Conservation (phyloP, 2,888 invertebrate species). For the Sminthurides aquaticus region DNA sequence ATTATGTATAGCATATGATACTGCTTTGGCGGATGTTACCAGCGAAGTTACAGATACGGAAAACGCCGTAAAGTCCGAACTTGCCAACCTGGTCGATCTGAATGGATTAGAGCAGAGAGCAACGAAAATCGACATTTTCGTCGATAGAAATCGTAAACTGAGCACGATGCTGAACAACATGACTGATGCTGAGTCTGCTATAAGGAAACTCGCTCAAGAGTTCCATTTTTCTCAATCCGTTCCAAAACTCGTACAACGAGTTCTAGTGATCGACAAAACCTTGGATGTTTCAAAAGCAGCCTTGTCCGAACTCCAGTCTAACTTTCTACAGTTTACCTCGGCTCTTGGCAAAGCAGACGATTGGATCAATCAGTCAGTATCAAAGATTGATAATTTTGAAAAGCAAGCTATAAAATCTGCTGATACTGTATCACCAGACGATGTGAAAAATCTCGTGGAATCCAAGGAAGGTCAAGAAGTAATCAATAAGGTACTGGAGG, state of each 20-base stretch:
- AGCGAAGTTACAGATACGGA: conserved; percentile 74
- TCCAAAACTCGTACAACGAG: conserved; percentile 66
- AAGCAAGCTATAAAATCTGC: conserved; percentile 60
- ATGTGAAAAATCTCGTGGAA: conserved; percentile 29
- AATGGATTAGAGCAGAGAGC: conserved; percentile 63
- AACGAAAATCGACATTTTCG: conserved; percentile 57
- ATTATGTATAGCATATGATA: conserved; percentile 74
- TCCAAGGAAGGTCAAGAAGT: conserved; percentile 72
- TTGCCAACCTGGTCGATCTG: conserved; percentile 62
- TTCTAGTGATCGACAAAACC: conserved; percentile 66
- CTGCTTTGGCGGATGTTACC: conserved; percentile 63
- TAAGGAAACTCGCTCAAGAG: conserved; percentile 71
- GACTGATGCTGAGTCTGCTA: conserved; percentile 54
- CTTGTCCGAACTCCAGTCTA: conserved; percentile 62
- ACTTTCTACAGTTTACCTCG: conserved; percentile 61
- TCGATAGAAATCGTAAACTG: conserved; percentile 59
- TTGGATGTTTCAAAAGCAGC: conserved; percentile 63
- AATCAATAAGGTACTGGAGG: conserved; percentile 70
- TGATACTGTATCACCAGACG: conserved; percentile 45
- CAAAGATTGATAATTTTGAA: conserved; percentile 61
- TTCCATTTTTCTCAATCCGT: conserved; percentile 74
- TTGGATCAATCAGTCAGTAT: conserved; percentile 71
- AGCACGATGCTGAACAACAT: conserved; percentile 61
- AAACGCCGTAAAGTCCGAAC: conserved; percentile 64
- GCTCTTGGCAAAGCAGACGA: conserved; percentile 62